phyloP scores from a whole-genome alignment of 2,113 vertebrate genomes.

The Caracal caracal region DNA sequence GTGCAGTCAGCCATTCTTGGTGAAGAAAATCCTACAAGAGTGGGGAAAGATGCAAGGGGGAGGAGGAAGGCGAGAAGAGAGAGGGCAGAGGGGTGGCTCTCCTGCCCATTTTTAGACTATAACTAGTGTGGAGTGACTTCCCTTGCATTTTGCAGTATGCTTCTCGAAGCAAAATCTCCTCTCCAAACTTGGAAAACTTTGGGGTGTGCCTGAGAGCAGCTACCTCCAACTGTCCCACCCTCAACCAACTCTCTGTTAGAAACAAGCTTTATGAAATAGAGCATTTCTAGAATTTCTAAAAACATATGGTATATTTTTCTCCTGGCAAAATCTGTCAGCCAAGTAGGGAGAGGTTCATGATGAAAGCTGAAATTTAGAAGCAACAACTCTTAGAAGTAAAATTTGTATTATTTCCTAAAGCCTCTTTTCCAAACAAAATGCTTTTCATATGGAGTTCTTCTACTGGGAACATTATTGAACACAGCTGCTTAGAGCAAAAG shows the following conservation, averaged over 20 bases:
- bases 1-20: background rate
- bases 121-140: background rate
- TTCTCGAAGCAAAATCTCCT: slow-evolving; percentile 53
- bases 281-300: slow-evolving; percentile 32
- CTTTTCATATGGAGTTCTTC: background rate
- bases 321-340: slow-evolving; percentile 16
- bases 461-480: background rate
- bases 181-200: background rate
- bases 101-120: background rate
- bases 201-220: background rate
- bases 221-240: background rate
- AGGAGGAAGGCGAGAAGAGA: background rate
- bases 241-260: background rate
- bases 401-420: background rate
- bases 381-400: slow-evolving; percentile 7
- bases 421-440: background rate
- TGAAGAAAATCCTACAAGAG: background rate
- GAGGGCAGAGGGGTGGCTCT: background rate
- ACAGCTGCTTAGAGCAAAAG: background rate
- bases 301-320: background rate
- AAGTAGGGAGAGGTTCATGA: background rate
- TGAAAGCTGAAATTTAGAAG: slow-evolving; percentile 28
- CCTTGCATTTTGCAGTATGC: background rate
- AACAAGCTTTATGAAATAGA: background rate
- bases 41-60: background rate